Evolutionary conservation across 1,140 invertebrate species (phyloP).

Genomic region (Tetranychus urticae): DNA sequence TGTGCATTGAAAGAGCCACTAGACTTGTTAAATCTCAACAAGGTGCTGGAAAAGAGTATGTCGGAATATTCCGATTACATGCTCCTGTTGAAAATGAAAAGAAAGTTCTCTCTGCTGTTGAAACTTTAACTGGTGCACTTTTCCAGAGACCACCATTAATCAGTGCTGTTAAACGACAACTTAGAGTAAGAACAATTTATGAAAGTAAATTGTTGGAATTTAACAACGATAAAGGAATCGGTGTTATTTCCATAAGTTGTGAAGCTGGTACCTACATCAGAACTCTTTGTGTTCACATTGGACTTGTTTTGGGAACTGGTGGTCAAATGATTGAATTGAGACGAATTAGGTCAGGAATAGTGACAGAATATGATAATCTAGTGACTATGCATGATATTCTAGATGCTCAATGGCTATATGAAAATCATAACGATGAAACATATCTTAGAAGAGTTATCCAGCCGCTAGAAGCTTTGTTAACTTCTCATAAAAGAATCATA

Average conservation of each 20-base stretch:
- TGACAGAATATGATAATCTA: conserved; percentile 42
- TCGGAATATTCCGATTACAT: conserved; percentile 85
- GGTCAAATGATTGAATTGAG: conserved; percentile 95
- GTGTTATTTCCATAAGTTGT: conserved; percentile 88
- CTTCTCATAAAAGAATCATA: conserved; percentile 82
- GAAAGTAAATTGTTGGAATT: conserved; percentile 82
- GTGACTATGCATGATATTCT: conserved; percentile 95
- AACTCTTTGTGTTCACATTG: conserved; percentile 94
- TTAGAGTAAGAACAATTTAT: conserved; percentile 86
- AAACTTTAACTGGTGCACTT: conserved; percentile 75
- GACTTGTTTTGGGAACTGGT: conserved; percentile 76
- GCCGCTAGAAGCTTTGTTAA: conserved; percentile 74
- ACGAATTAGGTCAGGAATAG: conserved; percentile 60
- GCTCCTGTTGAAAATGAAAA: conserved; percentile 51
- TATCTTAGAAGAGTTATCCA: conserved; percentile 78
- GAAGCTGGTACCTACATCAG: conserved; percentile 96
- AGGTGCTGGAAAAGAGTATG: conserved; percentile 93
- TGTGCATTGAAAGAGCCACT: conserved; percentile 90
- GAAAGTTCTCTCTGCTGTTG: conserved; percentile 46
- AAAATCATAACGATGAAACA: conserved; percentile 87
- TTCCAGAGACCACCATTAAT: conserved; percentile 96
- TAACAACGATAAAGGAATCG: conserved; percentile 66
- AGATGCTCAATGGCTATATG: conserved; percentile 92
- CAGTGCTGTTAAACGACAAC: conserved; percentile 90
- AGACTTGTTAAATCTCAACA: conserved; percentile 94